These are phyloP conservation scores for Heliconius erato DNA, from an alignment of 2,888 invertebrate genomes.

Conservation along the genomic window DNA sequence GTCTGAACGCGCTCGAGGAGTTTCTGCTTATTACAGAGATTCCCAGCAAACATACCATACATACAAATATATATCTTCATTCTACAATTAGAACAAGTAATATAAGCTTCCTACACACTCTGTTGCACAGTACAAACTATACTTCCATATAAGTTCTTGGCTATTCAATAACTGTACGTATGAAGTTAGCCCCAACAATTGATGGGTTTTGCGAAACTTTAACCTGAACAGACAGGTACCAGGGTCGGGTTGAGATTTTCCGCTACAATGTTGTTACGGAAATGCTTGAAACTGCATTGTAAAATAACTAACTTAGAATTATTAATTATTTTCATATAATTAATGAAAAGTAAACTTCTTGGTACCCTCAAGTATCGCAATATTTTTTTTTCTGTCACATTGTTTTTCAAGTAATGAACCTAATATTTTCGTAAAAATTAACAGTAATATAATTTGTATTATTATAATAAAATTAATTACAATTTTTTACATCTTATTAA, in stretches of 20 bases:
- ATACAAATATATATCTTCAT: background rate
- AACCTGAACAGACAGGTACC: conserved; percentile 7
- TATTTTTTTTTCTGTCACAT: background rate
- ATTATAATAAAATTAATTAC: background rate
- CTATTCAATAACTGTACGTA: background rate
- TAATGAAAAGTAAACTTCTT: background rate
- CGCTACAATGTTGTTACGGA: background rate
- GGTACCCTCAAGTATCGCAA: background rate
- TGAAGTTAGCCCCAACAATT: conserved; percentile 6
- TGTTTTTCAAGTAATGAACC: background rate
- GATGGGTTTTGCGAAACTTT: conserved; percentile 8
- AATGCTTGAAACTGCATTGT: background rate
- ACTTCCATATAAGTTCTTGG: conserved; percentile 8
- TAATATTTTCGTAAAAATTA: background rate
- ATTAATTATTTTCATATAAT: background rate
- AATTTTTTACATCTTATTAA: background rate
- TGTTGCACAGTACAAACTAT: background rate
- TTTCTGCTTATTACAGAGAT: conserved; percentile 27
- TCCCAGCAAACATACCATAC: conserved; percentile 19
- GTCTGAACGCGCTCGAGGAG: conserved; percentile 14
- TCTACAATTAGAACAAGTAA: conserved; percentile 23
- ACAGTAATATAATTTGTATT: background rate
- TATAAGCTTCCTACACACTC: background rate
- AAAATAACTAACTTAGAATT: background rate
- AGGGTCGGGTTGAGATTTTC: background rate